Evolutionary conservation across 2,113 vertebrate genomes (phyloP).

Genomic region (Baryphthengus martii): DNA sequence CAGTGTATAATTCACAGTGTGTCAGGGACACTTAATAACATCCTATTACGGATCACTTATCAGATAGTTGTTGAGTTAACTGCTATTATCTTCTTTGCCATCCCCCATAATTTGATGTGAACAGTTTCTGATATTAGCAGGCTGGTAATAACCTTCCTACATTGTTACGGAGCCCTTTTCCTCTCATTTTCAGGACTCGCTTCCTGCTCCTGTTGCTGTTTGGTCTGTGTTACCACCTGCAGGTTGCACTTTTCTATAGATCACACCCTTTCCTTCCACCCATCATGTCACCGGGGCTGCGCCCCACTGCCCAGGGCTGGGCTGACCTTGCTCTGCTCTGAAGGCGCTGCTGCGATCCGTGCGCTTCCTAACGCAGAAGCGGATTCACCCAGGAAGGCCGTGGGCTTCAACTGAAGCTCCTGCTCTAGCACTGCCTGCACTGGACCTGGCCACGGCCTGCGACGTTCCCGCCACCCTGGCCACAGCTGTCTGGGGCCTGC

Average conservation of each 20-base stretch:
- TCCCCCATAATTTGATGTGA: conserved; percentile 21
- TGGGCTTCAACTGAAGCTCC: not conserved
- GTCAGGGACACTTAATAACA: conserved; percentile 50
- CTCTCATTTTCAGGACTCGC: not conserved
- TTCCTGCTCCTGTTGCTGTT: not conserved
- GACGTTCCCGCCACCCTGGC: not conserved
- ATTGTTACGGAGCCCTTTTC: not conserved
- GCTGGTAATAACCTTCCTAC: conserved; percentile 2
- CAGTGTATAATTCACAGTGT: conserved; percentile 30
- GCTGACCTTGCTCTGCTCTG: not conserved
- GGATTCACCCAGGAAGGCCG: not conserved
- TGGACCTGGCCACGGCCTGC: not conserved
- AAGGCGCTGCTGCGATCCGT: not conserved
- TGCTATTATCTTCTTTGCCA: conserved; percentile 45
- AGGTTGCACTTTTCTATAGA: not conserved
- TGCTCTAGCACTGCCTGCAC: not conserved
- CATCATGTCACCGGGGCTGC: not conserved
- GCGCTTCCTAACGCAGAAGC: not conserved
- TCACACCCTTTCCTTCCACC: not conserved
- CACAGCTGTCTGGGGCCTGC: not conserved
- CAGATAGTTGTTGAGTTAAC: conserved; percentile 52
- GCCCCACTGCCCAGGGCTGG: not conserved
- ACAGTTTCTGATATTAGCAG: conserved; percentile 2
- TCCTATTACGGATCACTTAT: conserved; percentile 45
- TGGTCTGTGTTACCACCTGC: not conserved